Percentiles rank a stretch among this genome's conserved stretches.
Conservation (phyloP, 2,888 invertebrate species). For the Eupithecia insigniata region DNA sequence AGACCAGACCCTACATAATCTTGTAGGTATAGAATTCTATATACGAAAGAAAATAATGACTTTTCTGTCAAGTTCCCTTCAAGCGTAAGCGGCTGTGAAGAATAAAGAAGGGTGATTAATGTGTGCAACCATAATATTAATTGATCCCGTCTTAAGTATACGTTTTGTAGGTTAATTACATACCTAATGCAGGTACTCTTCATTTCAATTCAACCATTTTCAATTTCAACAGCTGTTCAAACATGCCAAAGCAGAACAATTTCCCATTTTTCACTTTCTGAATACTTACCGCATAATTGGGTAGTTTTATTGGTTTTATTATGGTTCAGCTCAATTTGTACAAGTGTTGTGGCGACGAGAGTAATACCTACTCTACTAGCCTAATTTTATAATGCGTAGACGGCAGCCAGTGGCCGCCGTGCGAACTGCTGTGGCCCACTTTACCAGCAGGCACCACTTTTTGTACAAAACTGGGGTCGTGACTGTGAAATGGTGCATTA, state of each 20-base stretch:
- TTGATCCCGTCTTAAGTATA: constrained; percentile 5
- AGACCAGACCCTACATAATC: background rate
- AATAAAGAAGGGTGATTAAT: constrained; percentile 3
- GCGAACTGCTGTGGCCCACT: constrained; percentile 79
- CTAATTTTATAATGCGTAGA: constrained; percentile 68
- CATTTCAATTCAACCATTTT: background rate
- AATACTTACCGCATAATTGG: constrained; percentile 39
- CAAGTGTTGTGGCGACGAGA: constrained; percentile 58
- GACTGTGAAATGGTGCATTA: constrained; percentile 80
- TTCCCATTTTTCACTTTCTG: constrained; percentile 31
- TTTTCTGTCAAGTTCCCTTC: background rate
- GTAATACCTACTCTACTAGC: constrained; percentile 57
- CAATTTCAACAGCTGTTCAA: constrained; percentile 1
- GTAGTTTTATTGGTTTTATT: constrained; percentile 48
- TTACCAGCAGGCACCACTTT: constrained; percentile 56
- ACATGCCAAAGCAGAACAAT: background rate
- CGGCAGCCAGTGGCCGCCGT: constrained; percentile 54
- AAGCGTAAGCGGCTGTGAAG: constrained; percentile 2
- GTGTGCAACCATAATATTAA: constrained; percentile 9
- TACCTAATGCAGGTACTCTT: background rate
- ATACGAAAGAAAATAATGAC: background rate
- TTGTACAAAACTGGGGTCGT: constrained; percentile 77
- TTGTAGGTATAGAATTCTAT: background rate
- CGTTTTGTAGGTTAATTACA: constrained; percentile 15
- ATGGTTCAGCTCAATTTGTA: constrained; percentile 64